Evolutionary conservation across 2,797 vertebrate genomes (phyloP).

Genomic region (Mormyrus hasselquistii): DNA sequence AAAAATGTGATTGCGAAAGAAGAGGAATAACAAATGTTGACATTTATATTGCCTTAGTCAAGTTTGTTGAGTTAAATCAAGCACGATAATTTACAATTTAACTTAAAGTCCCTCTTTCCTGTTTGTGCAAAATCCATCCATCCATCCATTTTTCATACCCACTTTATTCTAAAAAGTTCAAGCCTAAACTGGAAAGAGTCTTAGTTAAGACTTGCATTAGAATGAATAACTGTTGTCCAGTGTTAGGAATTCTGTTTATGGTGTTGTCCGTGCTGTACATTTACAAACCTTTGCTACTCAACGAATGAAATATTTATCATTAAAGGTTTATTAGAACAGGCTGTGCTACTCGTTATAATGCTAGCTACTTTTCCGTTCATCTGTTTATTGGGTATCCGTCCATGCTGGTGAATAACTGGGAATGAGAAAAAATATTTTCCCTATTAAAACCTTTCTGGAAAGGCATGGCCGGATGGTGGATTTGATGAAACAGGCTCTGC

Average conservation of each 20-base stretch:
- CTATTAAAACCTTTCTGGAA: background rate
- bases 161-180: background rate
- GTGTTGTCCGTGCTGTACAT: background rate
- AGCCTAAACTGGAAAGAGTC: background rate
- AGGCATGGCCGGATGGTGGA: background rate
- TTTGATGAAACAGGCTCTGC: background rate
- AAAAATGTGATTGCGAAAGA: background rate
- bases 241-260: background rate
- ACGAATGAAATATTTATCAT: background rate
- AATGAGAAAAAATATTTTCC: background rate
- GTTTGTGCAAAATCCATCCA: background rate
- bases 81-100: background rate
- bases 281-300: background rate
- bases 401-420: background rate
- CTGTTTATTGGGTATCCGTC: background rate
- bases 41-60: background rate
- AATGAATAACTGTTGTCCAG: background rate
- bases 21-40: background rate
- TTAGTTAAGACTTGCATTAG: background rate
- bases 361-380: background rate
- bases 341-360: background rate
- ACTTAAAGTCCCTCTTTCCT: background rate
- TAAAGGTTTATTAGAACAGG: background rate
- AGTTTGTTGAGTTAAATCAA: background rate
- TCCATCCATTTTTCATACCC: background rate